Conservation (phyloP, 2,888 invertebrate species). For the Formica aserva region DNA sequence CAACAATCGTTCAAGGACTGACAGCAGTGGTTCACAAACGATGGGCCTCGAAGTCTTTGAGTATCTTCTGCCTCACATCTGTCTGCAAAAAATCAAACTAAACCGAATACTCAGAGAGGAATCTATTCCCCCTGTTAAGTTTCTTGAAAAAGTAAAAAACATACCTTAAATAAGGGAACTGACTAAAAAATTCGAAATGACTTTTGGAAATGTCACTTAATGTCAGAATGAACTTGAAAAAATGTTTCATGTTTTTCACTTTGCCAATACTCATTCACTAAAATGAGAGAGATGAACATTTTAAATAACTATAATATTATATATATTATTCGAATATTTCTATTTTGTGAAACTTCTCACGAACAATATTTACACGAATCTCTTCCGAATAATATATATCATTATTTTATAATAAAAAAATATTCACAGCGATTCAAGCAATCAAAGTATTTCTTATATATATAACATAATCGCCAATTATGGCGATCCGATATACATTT, state of each 20-base stretch:
- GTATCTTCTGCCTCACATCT: not conserved
- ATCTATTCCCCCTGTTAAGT: not conserved
- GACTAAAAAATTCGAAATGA: not conserved
- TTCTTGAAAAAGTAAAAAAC: not conserved
- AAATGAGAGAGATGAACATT: not conserved
- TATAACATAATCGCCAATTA: not conserved
- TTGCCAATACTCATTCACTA: not conserved
- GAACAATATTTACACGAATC: not conserved
- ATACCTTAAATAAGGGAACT: not conserved
- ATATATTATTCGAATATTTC: not conserved
- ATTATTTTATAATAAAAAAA: not conserved
- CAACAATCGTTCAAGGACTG: conserved; percentile 31
- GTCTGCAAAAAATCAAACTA: not conserved
- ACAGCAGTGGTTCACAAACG: conserved; percentile 43
- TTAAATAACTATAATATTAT: not conserved
- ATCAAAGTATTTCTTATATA: not conserved
- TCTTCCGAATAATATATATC: not conserved
- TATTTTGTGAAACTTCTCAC: not conserved
- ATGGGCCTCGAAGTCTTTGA: not conserved
- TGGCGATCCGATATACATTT: not conserved
- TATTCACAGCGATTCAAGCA: not conserved
- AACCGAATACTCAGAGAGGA: not conserved
- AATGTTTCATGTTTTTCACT: not conserved
- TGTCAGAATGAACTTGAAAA: not conserved
- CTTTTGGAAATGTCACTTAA: not conserved